Conservation (phyloP, 2,888 invertebrate genomes). For the Miltochrista miniata region DNA sequence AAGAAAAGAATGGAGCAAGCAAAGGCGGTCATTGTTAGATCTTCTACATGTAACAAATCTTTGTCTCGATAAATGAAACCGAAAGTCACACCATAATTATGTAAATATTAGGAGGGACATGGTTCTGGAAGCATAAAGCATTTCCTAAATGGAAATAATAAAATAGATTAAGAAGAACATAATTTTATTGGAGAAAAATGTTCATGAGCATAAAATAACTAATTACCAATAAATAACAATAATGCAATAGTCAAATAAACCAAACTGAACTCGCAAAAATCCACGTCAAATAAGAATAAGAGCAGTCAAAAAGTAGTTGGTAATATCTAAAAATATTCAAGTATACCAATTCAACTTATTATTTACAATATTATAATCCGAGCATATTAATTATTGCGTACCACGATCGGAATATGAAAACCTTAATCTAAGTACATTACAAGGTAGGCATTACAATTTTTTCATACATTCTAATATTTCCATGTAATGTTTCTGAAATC, state of each 20-base stretch:
- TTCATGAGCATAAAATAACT: constrained; percentile 69
- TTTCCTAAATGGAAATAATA: background rate
- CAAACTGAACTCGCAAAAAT: constrained; percentile 39
- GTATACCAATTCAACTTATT: constrained; percentile 29
- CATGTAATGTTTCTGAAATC: constrained; percentile 18
- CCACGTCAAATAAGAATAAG: constrained; percentile 29
- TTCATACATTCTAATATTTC: constrained; percentile 31
- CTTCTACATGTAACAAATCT: too few species aligned
- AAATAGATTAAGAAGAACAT: constrained; percentile 59
- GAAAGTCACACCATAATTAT: too few species aligned
- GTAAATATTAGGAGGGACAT: too few species aligned
- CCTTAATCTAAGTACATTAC: constrained; percentile 39
- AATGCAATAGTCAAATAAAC: constrained; percentile 51
- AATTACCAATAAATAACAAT: constrained; percentile 79
- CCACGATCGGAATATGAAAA: constrained; percentile 32
- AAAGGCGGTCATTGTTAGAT: too few species aligned
- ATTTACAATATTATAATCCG: constrained; percentile 20
- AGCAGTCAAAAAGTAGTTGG: constrained; percentile 35
- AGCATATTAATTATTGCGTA: constrained; percentile 38
- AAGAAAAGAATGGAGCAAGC: too few species aligned
- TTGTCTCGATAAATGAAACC: too few species aligned
- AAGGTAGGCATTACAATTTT: constrained; percentile 33
- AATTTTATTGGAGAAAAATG: constrained; percentile 73
- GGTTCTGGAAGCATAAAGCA: too few species aligned
- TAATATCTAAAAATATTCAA: constrained; percentile 30